Evolutionary conservation across 2,888 invertebrate species (phyloP), one percentile per base, ranked within the genome.

Genomic region (Aporophyla lueneburgensis): DNA sequence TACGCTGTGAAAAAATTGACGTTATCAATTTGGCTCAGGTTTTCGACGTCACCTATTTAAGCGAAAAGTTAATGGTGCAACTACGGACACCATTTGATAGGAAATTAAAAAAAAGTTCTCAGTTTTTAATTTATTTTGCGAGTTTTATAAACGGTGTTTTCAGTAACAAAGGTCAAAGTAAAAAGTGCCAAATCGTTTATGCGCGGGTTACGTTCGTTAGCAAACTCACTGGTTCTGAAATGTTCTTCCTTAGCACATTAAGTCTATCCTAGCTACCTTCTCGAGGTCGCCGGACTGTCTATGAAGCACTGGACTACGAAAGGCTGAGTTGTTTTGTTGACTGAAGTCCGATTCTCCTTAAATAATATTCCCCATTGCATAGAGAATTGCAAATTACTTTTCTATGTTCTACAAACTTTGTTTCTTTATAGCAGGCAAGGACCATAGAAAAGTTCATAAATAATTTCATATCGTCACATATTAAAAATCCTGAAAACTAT

Each of bases 11-110:
- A 78, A 84, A 88, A 85, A 84, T 76, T 46, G 69, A 77, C 66
- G 74, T 69, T 79, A 88, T 88, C 83, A 82, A 84, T 88, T 81
- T 73, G 54, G 72, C 65, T 85, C 79, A 84, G 71, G 77, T 70
- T 81, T 72, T 76, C 46, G 63, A 74, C 74, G 63, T 43, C 49
- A 80, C 46, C 63, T 73, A 81, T 83, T 85, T 67, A 78, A 83
- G 73, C 83, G 70, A 76, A 76, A 73, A 76, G 33, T 71, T 73
- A 66, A 49, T 75, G 69, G 59, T 78, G 65, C 40, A 16, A 56
- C 49, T 63, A 56, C 1, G 40, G n/a, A 33, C 9, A 51, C 61
- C 16, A 68, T 58, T 70, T 58, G 43, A 49, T 59, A 3, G 54
- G 43, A 46, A 56, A 74, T 40, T 54, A 33, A 14, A 58, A 62